Evolutionary conservation across 1,140 invertebrate genomes (phyloP).

Genomic region (Dendroctonus ponderosae): DNA sequence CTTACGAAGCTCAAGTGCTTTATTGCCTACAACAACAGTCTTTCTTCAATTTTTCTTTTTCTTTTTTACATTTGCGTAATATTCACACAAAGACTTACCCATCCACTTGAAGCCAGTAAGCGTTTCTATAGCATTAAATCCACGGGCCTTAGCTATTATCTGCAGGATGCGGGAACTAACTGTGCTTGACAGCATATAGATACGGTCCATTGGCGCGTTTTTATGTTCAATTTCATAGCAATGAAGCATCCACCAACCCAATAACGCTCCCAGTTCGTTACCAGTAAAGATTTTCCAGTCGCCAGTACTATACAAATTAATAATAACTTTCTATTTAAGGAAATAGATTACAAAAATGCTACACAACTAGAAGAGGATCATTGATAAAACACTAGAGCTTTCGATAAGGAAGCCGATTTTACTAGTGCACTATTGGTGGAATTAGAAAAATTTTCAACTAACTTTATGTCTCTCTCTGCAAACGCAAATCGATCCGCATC

Average conservation of each 20-base stretch:
- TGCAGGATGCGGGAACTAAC: constrained; percentile 96
- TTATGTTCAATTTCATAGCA: constrained; percentile 57
- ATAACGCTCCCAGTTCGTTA: constrained; percentile 90
- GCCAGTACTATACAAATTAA: constrained; percentile 54
- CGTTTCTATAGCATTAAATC: constrained; percentile 88
- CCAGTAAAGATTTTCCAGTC: constrained; percentile 92
- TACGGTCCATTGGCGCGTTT: constrained; percentile 53
- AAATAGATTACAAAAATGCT: neutral
- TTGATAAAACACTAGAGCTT: neutral
- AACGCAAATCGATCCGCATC: constrained; percentile 96
- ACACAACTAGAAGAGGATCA: neutral
- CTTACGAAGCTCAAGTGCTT: constrained; percentile 68
- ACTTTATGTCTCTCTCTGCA: constrained; percentile 71
- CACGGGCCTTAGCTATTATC: constrained; percentile 78
- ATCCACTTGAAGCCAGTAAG: constrained; percentile 99
- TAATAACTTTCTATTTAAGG: neutral
- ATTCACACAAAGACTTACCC: constrained; percentile 56
- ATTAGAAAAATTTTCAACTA: constrained; percentile 27
- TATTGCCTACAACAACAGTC: constrained; percentile 57
- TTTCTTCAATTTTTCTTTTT: neutral
- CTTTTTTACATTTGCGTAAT: neutral
- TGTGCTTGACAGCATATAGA: constrained; percentile 88
- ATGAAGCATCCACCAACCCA: constrained; percentile 90
- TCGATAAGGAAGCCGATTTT: neutral
- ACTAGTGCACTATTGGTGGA: neutral